A percentile compares a stretch with the other conserved stretches of the same genome.
phyloP scores from a whole-genome alignment of 2,797 vertebrate species.

The Spinibarbus caldwelli region DNA sequence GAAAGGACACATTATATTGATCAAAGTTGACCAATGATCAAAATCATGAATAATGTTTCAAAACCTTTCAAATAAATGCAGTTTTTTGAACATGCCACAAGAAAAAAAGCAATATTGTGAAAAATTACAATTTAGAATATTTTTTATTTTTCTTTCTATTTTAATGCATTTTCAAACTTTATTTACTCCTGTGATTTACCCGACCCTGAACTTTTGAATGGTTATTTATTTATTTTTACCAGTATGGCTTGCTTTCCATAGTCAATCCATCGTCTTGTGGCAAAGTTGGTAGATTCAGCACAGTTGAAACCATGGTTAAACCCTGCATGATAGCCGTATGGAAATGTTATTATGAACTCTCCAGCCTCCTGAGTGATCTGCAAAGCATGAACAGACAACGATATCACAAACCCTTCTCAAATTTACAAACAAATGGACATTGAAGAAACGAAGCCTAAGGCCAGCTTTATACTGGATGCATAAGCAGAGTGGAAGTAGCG shows the following conservation, averaged over 20 bases:
- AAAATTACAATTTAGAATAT: no score
- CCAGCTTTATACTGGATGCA: neutral
- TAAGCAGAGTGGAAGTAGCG: neutral
- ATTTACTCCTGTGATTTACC: neutral
- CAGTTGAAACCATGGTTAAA: conserved; percentile 99
- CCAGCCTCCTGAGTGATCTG: conserved; percentile 98
- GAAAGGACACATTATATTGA: neutral
- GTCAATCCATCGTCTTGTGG: conserved; percentile 95
- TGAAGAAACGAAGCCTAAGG: neutral
- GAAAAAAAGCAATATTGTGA: neutral
- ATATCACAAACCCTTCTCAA: neutral
- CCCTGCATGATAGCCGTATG: conserved; percentile 96
- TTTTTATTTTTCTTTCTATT: neutral
- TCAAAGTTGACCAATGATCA: neutral
- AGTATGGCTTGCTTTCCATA: conserved; percentile 95
- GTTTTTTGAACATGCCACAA: neutral
- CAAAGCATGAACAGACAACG: neutral
- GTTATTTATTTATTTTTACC: conserved; percentile 71
- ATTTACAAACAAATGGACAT: neutral
- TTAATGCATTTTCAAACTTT: neutral
- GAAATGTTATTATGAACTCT: conserved; percentile 98
- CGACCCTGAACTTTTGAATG: neutral
- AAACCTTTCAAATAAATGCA: neutral
- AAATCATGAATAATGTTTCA: neutral
- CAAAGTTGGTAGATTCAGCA: conserved; percentile 98